Base-by-base conservation (phyloP, 2,888 invertebrate genomes). In the Trichacis sp. region DNA sequence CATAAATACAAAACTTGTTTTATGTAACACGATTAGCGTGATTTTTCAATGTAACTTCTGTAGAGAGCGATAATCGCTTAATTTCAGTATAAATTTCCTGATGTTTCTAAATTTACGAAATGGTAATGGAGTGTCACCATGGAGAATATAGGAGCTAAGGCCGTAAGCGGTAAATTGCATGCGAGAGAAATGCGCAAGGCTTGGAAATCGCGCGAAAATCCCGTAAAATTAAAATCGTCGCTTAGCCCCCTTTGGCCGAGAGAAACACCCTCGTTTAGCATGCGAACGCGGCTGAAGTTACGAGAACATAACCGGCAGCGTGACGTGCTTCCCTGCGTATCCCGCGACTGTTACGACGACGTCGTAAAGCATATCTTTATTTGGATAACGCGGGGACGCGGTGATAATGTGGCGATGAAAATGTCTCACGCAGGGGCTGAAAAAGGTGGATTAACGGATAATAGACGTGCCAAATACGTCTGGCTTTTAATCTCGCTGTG, bases 151-250 rank as follows among this genome's bases (percentile, higher is more conserved):
- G 45, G 36, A 69, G 68, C 70, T 45, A n/a, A 11, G n/a, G 49
- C 38, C 54, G 43, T 61, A 62, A 66, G 61, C 53, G 61, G 73
- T 72, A 69, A 74, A 74, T 73, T 73, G 73, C 50, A 57, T 54
- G 57, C 42, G 51, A 57, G 61, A 38, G 53, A 53, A 60, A 59
- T 59, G 56, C 38, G 14, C 56, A 45, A 51, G 45, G 48, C 53
- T 43, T 19, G 55, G 38, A 48, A 64, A 45, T 33, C 45, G 24
- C 46, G 42, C 36, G 43, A 14, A 50, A 43, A 54, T 54, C 58
- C 58, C 20, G 64, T 68, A 68, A 76, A 75, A 76, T 71, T 75
- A 74, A 76, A 76, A 76, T 76, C 73, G 75, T 72, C 76, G 73
- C 68, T 76, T 73, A 72, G 70, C 69, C 68, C 70, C 66, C n/a